phyloP scores from a whole-genome alignment of 64 coral and sea anemone genomes.

The Acropora tenuis region DNA sequence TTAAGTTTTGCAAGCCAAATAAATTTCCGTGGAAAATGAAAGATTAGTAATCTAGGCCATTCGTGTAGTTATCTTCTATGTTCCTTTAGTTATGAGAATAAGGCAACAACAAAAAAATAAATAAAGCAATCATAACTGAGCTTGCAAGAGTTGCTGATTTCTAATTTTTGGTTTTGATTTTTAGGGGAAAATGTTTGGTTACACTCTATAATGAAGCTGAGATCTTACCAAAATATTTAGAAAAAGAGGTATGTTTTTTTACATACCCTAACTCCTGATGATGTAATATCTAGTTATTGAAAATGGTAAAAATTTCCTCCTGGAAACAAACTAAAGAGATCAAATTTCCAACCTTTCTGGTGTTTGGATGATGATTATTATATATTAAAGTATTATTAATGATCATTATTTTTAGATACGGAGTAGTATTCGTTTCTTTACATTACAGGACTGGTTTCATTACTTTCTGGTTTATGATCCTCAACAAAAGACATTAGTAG shows the following conservation, averaged over 20 bases:
- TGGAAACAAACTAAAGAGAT: too few species aligned
- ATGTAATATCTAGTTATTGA: too few species aligned
- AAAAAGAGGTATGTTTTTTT: slow-evolving; percentile 86
- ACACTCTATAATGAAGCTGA: slow-evolving; percentile 97
- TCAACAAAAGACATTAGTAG: slow-evolving; percentile 94
- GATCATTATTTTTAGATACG: too few species aligned
- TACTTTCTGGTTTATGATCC: slow-evolving; percentile 99
- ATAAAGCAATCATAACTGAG: too few species aligned
- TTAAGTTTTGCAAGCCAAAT: background rate
- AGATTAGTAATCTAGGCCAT: background rate
- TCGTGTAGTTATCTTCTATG: background rate
- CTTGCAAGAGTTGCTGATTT: background rate
- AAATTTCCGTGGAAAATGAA: background rate
- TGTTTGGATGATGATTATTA: background rate
- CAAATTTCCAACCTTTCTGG: background rate
- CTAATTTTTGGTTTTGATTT: background rate
- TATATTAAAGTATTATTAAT: background rate
- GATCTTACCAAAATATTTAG: slow-evolving; percentile 90
- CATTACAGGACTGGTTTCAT: slow-evolving; percentile 92
- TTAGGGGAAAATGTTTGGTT: slow-evolving; percentile 96
- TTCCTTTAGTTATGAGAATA: too few species aligned
- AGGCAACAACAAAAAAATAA: too few species aligned
- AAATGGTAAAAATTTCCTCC: too few species aligned
- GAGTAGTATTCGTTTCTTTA: background rate
- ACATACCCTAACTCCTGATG: background rate